Conservation (phyloP, 1,140 invertebrate species). For the Parapsyche elsis region DNA sequence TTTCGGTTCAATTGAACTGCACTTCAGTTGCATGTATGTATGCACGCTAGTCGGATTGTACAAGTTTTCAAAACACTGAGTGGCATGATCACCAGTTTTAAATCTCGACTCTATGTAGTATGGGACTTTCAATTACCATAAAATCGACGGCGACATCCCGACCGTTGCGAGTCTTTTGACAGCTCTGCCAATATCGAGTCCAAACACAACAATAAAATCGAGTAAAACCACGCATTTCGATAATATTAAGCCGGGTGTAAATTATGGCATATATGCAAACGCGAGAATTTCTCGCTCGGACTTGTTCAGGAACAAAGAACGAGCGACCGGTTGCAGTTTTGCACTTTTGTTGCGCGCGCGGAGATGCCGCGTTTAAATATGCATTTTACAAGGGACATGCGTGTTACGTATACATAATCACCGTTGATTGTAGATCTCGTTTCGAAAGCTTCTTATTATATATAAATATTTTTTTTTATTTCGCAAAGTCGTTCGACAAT, state of each 20-base stretch:
- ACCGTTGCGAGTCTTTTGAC: neutral
- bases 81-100: constrained; percentile 21
- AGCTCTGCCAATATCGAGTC: neutral
- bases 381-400: constrained; percentile 35
- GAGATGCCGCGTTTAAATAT: constrained; percentile 39
- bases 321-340: neutral
- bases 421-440: neutral
- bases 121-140: constrained; percentile 4
- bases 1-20: constrained; percentile 1
- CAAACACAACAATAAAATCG: constrained; percentile 1
- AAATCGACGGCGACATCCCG: neutral
- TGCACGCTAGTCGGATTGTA: constrained; percentile 13
- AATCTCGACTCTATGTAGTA: neutral
- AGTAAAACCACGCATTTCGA: neutral
- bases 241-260: neutral
- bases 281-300: neutral
- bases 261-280: neutral
- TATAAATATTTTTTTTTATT: neutral
- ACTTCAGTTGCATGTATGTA: constrained; percentile 18
- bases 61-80: constrained; percentile 37
- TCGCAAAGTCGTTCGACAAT: no score
- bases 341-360: neutral
- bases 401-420: constrained; percentile 25
- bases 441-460: constrained; percentile 1
- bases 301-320: constrained; percentile 2